These are phyloP conservation scores for Phylloscopus trochiloides DNA, from an alignment of 2,113 vertebrate species.

Conservation along the genomic window DNA sequence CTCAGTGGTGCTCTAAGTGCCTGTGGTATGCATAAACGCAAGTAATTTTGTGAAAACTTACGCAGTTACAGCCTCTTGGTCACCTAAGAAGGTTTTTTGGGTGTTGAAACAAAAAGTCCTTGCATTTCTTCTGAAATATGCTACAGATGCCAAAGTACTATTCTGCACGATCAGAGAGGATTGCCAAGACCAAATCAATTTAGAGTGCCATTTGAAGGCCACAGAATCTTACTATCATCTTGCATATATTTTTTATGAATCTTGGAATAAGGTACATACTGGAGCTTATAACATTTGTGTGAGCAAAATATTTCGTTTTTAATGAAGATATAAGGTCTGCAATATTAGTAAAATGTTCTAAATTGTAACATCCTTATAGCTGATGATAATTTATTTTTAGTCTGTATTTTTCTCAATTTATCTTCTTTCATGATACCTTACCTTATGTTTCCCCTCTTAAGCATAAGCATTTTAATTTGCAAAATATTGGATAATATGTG, in stretches of 20 bases:
- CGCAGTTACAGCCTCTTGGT: not conserved
- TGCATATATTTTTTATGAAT: not conserved
- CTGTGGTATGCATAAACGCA: not conserved
- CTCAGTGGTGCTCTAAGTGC: not conserved
- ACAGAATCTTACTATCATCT: not conserved
- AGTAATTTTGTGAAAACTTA: not conserved
- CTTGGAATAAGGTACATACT: accelerated
- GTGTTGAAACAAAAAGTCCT: not conserved
- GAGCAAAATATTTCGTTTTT: not conserved
- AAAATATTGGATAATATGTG: not conserved
- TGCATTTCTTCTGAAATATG: not conserved
- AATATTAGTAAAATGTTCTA: not conserved
- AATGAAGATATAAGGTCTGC: not conserved
- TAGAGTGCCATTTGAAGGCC: not conserved
- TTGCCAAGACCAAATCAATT: not conserved
- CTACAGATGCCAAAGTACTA: not conserved
- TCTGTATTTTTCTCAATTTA: not conserved
- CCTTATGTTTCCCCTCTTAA: not conserved
- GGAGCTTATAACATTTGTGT: not conserved
- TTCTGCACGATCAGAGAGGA: not conserved
- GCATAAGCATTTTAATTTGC: not conserved
- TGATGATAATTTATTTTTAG: not conserved
- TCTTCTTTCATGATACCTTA: not conserved
- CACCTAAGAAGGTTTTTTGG: not conserved
- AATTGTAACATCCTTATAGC: not conserved